These are phyloP conservation scores for Perdix hodgsoniae DNA, from an alignment of 2,797 vertebrate genomes.

Conservation along the genomic window DNA sequence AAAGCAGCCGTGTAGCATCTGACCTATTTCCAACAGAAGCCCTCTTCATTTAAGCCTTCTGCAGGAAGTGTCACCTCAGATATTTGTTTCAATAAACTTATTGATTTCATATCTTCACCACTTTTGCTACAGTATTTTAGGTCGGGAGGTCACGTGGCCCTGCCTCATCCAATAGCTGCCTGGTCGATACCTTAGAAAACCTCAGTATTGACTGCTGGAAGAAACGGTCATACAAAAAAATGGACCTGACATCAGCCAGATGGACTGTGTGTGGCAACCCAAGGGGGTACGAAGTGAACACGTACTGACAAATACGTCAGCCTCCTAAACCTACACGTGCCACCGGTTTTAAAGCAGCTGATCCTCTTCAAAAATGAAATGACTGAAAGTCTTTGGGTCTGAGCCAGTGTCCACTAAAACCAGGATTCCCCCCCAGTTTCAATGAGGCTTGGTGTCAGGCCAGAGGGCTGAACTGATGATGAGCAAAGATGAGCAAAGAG, in stretches of 20 bases:
- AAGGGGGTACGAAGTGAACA: slow-evolving; percentile 13
- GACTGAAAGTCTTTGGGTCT: background rate
- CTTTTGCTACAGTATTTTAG: slow-evolving; percentile 58
- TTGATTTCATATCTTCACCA: slow-evolving; percentile 69
- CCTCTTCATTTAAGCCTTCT: slow-evolving; percentile 16
- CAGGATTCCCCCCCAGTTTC: background rate
- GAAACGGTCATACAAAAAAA: slow-evolving; percentile 48
- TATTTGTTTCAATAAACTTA: slow-evolving; percentile 62
- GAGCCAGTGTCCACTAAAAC: background rate
- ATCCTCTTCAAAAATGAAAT: slow-evolving; percentile 33
- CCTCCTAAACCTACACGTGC: slow-evolving; percentile 30
- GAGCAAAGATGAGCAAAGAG: background rate
- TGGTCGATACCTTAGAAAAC: slow-evolving; percentile 61
- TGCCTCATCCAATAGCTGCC: slow-evolving; percentile 67
- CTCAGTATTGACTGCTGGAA: slow-evolving; percentile 53
- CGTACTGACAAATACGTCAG: background rate
- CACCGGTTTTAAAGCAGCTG: slow-evolving; percentile 50
- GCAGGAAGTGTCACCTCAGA: background rate
- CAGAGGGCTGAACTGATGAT: rapidly evolving
- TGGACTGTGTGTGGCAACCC: slow-evolving; percentile 49
- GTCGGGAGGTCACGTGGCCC: slow-evolving; percentile 56
- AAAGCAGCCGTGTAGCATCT: background rate
- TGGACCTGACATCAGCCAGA: slow-evolving; percentile 28
- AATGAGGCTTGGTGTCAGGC: background rate
- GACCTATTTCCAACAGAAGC: background rate